phyloP scores from a whole-genome alignment of 1,140 invertebrate species.

The Rhagoletis pomonella region DNA sequence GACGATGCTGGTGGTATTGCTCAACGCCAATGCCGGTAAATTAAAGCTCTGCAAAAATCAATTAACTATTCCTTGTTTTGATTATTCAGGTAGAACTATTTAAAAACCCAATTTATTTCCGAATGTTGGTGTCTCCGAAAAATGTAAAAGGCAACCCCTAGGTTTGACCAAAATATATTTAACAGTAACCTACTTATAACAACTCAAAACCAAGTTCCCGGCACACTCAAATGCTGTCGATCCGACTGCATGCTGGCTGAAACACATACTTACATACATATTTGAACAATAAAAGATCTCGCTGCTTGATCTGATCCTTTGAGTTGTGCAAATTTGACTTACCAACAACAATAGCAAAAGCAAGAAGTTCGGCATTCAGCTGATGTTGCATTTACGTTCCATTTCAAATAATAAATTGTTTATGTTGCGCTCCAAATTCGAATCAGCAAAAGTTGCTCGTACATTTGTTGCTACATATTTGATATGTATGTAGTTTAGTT shows the following conservation, averaged over 20 bases:
- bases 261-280: neutral
- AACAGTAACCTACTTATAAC: neutral
- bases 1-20: no score
- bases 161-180: no score
- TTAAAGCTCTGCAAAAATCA: no score
- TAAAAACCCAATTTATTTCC: no score
- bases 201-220: neutral
- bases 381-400: constrained; percentile 39
- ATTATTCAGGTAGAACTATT: no score
- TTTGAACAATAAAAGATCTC: neutral
- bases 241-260: constrained; percentile 38
- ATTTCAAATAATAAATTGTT: constrained; percentile 34
- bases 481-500: neutral
- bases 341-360: neutral
- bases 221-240: neutral
- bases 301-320: constrained; percentile 23
- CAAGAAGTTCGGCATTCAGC: neutral
- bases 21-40: no score
- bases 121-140: no score
- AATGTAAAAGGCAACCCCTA: no score
- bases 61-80: no score
- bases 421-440: constrained; percentile 37
- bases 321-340: constrained; percentile 31
- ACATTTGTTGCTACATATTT: neutral
- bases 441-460: neutral